These are phyloP conservation scores for Cydia fagiglandana DNA, from an alignment of 1,140 invertebrate genomes.

Conservation along the genomic window DNA sequence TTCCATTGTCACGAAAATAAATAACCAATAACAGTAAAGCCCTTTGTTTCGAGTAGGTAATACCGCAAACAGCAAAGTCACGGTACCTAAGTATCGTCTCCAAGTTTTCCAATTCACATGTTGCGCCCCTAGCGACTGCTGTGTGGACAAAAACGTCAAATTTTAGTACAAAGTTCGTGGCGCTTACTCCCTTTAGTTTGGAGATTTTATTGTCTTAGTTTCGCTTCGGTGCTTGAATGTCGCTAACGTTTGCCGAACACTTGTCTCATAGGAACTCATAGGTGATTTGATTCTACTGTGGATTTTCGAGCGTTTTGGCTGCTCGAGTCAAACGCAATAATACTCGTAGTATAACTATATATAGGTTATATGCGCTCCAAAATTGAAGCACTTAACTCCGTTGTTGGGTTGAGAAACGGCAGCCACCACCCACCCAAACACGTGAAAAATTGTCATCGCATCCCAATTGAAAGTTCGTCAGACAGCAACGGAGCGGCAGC, in stretches of 20 bases:
- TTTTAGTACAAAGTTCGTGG: neutral
- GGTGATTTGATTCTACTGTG: no score
- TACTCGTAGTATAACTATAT: no score
- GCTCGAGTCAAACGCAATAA: no score
- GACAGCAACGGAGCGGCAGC: no score
- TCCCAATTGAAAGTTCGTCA: no score
- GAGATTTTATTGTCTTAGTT: neutral
- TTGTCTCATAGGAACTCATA: neutral
- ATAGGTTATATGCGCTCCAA: no score
- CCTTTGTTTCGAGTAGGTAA: neutral
- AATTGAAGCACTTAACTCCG: no score
- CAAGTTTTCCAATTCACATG: constrained; percentile 16
- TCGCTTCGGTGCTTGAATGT: neutral
- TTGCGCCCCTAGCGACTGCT: neutral
- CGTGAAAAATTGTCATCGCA: no score
- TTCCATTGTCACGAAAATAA: neutral
- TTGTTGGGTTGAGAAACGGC: no score
- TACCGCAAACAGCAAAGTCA: constrained; percentile 5
- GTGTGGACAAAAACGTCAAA: neutral
- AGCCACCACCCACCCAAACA: no score
- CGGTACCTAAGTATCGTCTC: neutral
- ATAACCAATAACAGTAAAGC: neutral
- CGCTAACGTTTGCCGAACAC: neutral
- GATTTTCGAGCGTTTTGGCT: no score
- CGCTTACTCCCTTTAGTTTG: neutral